These are phyloP conservation scores for Notodonta dromedarius DNA, from an alignment of 2,888 invertebrate genomes.

Conservation along the genomic window DNA sequence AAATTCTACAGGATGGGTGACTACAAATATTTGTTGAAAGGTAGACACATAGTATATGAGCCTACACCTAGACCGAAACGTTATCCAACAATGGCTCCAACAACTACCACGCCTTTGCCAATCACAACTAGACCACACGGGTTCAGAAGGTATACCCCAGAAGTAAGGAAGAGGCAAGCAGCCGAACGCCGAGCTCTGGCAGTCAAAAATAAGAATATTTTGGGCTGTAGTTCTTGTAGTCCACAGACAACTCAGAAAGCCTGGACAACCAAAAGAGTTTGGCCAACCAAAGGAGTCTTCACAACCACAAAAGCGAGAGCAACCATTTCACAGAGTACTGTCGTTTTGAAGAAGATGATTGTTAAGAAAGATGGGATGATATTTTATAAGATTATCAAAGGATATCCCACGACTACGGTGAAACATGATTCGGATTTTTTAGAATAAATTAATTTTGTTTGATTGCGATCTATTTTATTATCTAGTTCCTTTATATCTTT, in stretches of 20 bases:
- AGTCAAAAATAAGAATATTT: background rate
- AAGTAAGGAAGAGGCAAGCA: conserved; percentile 4
- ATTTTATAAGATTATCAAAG: conserved; percentile 50
- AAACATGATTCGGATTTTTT: conserved; percentile 46
- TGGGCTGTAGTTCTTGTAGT: too few relatives aligned
- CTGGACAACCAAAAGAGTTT: too few relatives aligned
- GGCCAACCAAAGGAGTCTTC: background rate
- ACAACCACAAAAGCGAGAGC: conserved; percentile 14
- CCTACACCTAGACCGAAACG: conserved; percentile 15
- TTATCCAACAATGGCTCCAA: too few relatives aligned
- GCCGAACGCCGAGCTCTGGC: background rate
- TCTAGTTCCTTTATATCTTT: background rate
- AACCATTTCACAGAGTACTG: conserved; percentile 19
- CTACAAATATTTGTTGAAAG: conserved; percentile 31
- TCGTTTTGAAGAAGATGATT: conserved; percentile 41
- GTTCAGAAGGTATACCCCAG: conserved; percentile 45
- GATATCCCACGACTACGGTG: conserved; percentile 18
- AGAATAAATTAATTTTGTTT: conserved; percentile 27
- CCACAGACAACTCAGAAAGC: too few relatives aligned
- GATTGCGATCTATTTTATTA: background rate
- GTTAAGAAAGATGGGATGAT: conserved; percentile 48
- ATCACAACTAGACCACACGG: conserved; percentile 13
- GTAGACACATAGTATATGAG: conserved; percentile 36
- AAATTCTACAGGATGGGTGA: conserved; percentile 42
- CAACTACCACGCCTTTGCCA: background rate